These are phyloP conservation scores for Montipora foliosa DNA, from an alignment of 64 coral and sea anemone species.

Conservation along the genomic window DNA sequence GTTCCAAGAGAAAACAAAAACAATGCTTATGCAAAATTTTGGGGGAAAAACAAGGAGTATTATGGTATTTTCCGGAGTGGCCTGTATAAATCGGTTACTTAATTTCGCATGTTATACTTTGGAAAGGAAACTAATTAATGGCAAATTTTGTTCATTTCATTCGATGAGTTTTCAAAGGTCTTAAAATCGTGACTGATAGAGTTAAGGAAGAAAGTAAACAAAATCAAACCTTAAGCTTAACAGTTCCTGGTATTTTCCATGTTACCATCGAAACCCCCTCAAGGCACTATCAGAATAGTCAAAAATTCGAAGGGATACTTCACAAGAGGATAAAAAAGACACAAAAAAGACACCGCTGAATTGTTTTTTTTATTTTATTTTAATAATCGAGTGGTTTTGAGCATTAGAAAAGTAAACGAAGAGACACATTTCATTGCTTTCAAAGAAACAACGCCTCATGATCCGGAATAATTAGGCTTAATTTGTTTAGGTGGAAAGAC, in stretches of 20 bases:
- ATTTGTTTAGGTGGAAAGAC: conserved; percentile 51
- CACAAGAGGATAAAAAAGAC: too few relatives aligned
- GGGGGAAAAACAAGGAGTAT: too few relatives aligned
- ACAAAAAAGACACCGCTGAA: not conserved
- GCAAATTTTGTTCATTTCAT: not conserved
- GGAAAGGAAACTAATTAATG: not conserved
- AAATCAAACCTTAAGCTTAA: not conserved
- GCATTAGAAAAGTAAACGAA: not conserved
- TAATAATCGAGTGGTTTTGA: not conserved
- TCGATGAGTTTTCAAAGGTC: not conserved
- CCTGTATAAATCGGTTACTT: too few relatives aligned
- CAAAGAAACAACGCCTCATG: not conserved
- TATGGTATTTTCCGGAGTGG: too few relatives aligned
- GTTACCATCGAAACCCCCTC: not conserved
- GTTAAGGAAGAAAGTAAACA: conserved; percentile 1
- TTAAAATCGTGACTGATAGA: not conserved
- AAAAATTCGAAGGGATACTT: not conserved
- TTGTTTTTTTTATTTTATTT: not conserved
- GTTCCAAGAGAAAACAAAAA: too few relatives aligned
- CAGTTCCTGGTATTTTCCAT: not conserved
- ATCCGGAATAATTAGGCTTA: conserved; percentile 34
- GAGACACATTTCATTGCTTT: conserved; percentile 25
- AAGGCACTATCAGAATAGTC: not conserved
- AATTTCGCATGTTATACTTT: not conserved
- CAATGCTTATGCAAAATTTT: too few relatives aligned